Conservation (phyloP, 2,113 vertebrate species). For the Mystacornis crossleyi region DNA sequence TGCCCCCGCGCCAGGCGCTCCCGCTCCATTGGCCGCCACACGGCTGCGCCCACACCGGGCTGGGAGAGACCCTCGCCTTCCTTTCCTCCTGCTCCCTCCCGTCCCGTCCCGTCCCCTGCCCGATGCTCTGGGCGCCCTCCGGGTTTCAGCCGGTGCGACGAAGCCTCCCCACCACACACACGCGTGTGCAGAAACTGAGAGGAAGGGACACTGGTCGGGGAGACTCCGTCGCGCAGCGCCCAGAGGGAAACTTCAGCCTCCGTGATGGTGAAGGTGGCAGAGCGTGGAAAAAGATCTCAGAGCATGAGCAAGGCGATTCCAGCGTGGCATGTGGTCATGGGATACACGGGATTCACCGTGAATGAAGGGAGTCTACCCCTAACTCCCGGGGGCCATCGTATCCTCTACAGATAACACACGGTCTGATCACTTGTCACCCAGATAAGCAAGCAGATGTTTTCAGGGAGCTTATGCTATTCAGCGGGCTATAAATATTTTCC, state of each 20-base stretch:
- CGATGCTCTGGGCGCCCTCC: not conserved
- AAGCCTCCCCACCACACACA: rapidly evolving
- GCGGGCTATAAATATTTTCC: not conserved
- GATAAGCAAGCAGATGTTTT: not conserved
- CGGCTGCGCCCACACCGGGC: not conserved
- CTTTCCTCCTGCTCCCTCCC: too few species aligned
- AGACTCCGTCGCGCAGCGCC: rapidly evolving
- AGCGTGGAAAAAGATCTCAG: rapidly evolving
- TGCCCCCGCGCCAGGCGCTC: not conserved
- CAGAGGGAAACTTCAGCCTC: rapidly evolving
- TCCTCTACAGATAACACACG: rapidly evolving
- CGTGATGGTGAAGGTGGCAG: too few species aligned
- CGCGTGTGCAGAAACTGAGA: rapidly evolving
- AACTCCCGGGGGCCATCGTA: rapidly evolving
- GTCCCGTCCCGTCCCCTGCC: too few species aligned
- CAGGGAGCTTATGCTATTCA: not conserved
- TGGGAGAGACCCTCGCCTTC: not conserved
- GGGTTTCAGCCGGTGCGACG: rapidly evolving
- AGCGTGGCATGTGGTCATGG: rapidly evolving
- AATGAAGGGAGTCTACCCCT: too few species aligned
- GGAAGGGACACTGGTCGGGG: rapidly evolving
- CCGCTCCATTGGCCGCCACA: not conserved
- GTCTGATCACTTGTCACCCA: not conserved
- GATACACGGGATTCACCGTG: rapidly evolving
- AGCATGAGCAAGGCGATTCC: rapidly evolving